A percentile compares a stretch with the other conserved stretches of the same genome.
Evolutionary conservation across 2,888 invertebrate species (phyloP).

Genomic region (Ecliptopera silaceata): DNA sequence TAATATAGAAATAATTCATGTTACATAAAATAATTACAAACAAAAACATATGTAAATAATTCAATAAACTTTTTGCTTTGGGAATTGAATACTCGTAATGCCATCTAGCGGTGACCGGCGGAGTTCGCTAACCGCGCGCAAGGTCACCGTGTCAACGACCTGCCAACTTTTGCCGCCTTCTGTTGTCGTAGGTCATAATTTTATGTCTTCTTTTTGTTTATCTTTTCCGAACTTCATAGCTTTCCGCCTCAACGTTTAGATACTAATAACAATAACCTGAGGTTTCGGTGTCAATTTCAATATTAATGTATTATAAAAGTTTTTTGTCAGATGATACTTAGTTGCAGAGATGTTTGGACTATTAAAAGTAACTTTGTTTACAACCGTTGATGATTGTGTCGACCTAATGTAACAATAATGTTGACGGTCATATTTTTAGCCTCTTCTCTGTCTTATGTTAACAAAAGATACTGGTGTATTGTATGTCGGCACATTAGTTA

Average conservation of each 20-base stretch:
- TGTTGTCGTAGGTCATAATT: conserved; percentile 84
- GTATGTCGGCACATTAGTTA: no score
- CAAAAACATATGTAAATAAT: no score
- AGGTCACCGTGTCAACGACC: conserved; percentile 81
- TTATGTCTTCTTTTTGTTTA: conserved; percentile 83
- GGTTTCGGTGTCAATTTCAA: conserved; percentile 4
- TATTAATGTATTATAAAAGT: neutral
- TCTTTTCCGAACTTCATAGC: conserved; percentile 81
- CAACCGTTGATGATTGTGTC: no score
- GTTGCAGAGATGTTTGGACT: no score
- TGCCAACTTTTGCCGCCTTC: conserved; percentile 81
- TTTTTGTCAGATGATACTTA: neutral
- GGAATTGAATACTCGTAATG: conserved; percentile 43
- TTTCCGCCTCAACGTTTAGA: conserved; percentile 67
- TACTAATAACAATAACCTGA: conserved; percentile 1
- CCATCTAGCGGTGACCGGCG: conserved; percentile 67
- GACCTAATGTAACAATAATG: no score
- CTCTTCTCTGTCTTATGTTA: no score
- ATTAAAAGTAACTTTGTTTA: no score
- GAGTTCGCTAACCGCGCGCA: conserved; percentile 57
- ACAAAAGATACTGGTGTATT: no score
- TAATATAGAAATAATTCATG: no score
- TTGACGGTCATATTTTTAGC: no score
- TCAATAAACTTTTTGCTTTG: conserved; percentile 4
- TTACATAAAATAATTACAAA: no score